phyloP scores from a whole-genome alignment of 2,888 invertebrate species.

The Dasysyrphus albostriatus region DNA sequence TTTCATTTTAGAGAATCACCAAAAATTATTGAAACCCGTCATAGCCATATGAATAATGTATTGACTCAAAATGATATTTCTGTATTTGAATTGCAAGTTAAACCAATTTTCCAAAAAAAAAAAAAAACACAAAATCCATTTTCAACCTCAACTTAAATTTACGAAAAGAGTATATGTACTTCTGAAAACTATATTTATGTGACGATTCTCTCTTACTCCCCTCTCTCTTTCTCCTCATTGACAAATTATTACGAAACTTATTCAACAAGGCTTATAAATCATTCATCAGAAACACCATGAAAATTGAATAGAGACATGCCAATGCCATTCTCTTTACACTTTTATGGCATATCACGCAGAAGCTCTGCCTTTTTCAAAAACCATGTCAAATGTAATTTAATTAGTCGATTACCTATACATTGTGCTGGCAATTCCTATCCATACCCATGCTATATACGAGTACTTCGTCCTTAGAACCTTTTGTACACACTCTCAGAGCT shows the following conservation, averaged over 20 bases:
- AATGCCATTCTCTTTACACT: neutral
- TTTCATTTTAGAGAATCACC: too few relatives aligned
- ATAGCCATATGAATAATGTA: too few relatives aligned
- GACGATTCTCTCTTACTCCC: too few relatives aligned
- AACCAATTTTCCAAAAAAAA: too few relatives aligned
- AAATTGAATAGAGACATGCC: neutral
- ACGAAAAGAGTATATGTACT: too few relatives aligned
- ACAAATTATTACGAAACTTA: neutral
- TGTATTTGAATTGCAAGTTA: too few relatives aligned
- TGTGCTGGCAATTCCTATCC: constrained; percentile 28
- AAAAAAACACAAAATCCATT: too few relatives aligned
- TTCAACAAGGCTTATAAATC: constrained; percentile 24
- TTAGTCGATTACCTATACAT: constrained; percentile 43
- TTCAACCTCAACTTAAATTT: too few relatives aligned
- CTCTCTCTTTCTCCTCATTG: neutral
- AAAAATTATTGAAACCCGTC: too few relatives aligned
- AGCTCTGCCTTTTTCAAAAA: constrained; percentile 15
- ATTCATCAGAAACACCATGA: constrained; percentile 14
- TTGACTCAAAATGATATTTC: too few relatives aligned
- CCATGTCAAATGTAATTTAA: constrained; percentile 50
- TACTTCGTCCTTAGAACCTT: neutral
- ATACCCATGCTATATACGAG: neutral
- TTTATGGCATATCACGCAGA: neutral
- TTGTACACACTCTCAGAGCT: neutral
- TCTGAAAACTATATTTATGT: too few relatives aligned